Evolutionary conservation across 1,140 invertebrate genomes (phyloP), one percentile per base, ranked within the genome.

Genomic region (Tetragonula clypearis): DNA sequence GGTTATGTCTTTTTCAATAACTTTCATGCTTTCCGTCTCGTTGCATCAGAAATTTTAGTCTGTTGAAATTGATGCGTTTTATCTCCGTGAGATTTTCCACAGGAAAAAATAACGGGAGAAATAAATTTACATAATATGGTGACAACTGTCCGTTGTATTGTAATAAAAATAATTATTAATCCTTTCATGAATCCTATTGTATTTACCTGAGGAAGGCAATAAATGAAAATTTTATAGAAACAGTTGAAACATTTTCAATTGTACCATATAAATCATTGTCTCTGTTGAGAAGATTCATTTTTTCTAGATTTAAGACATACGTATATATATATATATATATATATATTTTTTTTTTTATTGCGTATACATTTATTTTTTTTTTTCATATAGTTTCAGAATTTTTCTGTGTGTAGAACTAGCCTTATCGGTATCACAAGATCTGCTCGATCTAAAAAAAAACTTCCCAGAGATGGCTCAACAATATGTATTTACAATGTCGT

Each of bases 331-430:
- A 49, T 49, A 9, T 41, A 41, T 49, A 58, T 58, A 5, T 58
- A 19, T 58, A 19, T 35, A 1, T 35, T n/a, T n/a, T 35, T 35
- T 35, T 35, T 35, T 35, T 35, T 58, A 19, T 6, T 21, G 0
- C 21, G 17, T 58, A 58, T 19, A 58, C 15, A 58, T 58, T 58
- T 21, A 23, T 62, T 12, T 62, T 6, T 35, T 69, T 35, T 11
- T 21, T 5, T n/a, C n/a, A 3, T 69, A 69, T 69, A 92, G 88
- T 93, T 92, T 81, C 92, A 93, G 91, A 93, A 92, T 86, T 90
- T 93, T 66, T 81, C 88, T 73, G 71, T 79, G 26, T 92, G 80
- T 77, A 93, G 88, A 73, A 66, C 79, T 19, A 91, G 79, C 79
- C 69, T 92, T 23, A 86, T 74, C 17, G 85, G 79, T 76, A 76